Conservation (phyloP, 2,797 vertebrate species). For the Tachyglossus aculeatus region DNA sequence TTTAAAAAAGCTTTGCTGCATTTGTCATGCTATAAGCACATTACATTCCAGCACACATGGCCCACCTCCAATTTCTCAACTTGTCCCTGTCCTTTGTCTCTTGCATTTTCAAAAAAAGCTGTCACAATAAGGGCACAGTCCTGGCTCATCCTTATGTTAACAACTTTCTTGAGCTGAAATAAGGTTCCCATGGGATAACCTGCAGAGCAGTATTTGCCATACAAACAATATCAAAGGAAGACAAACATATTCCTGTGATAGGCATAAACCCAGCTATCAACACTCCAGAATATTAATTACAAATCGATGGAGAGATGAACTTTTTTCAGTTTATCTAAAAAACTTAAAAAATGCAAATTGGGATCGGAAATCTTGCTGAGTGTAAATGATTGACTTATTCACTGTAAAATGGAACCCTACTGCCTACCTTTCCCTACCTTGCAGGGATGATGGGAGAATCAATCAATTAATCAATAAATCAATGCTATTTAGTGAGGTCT, state of each 20-base stretch:
- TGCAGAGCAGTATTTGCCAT: constrained; percentile 59
- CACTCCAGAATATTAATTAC: constrained; percentile 22
- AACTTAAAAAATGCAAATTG: neutral
- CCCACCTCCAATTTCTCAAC: constrained; percentile 24
- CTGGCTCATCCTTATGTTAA: constrained; percentile 73
- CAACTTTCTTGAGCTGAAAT: constrained; percentile 69
- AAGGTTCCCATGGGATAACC: constrained; percentile 64
- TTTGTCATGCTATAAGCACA: neutral
- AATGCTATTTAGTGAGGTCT: too few species aligned
- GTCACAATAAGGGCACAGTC: constrained; percentile 70
- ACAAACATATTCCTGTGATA: constrained; percentile 31
- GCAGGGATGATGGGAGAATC: too few species aligned
- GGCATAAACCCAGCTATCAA: constrained; percentile 14
- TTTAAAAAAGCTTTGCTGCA: neutral
- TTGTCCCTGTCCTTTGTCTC: constrained; percentile 52
- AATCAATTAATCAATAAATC: too few species aligned
- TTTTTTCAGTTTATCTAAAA: neutral
- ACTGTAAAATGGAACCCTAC: too few species aligned
- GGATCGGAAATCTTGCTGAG: too few species aligned
- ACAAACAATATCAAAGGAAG: constrained; percentile 45
- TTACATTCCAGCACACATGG: neutral
- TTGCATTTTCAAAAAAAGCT: constrained; percentile 65
- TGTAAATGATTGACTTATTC: too few species aligned
- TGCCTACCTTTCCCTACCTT: too few species aligned
- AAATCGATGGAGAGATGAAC: neutral